Base-by-base conservation (phyloP, 2,888 invertebrate species). In the Corbicula japonica region DNA sequence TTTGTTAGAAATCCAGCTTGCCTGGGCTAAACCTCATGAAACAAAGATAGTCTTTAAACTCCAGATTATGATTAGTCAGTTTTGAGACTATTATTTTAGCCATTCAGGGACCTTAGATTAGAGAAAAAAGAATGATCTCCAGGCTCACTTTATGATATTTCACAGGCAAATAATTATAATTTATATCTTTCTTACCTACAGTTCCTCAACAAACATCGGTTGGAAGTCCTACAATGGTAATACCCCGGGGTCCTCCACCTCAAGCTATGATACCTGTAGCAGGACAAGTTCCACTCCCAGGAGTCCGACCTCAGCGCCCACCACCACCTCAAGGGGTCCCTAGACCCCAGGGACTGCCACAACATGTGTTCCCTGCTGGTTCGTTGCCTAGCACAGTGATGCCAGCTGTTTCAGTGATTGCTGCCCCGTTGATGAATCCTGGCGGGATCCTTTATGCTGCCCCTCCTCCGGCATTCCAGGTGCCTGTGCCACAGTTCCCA, bases 401-500 rank as follows among this genome's bases (percentile, higher is more conserved):
- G 35, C 46, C 70, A 0, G 71, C 75, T 30, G 71, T 77, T 48
- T 58, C 76, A 1, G 76, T 70, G 15, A 73, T 71, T 30, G 61
- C 71, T 4, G 56, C 72, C 0, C 82, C 75, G 18, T 62, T 73
- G 23, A 38, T 76, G 41, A 69, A 70, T 12, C 72, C 76, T 12
- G 70, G 76, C 5, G 86, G 86, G 0, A 76, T 88, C 60, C 79
- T 88, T 62, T 86, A 85, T 69, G 81, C 83, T 1, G 83, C 80
- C 2, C 80, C 86, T 12, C 78, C 86, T 4, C 80, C 85, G 1
- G 62, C 80, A 1, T 87, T 78, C 72, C 84, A 80, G 46, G 56
- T 87, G 35, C 81, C 87, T 0, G 66, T 88, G 41, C 83, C 74
- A 26, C 86, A 80, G 28, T 87, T 85, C 75, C 78, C 88, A 8